Conservation (phyloP, 2,888 invertebrate species). For the Hoplodrina ambigua region DNA sequence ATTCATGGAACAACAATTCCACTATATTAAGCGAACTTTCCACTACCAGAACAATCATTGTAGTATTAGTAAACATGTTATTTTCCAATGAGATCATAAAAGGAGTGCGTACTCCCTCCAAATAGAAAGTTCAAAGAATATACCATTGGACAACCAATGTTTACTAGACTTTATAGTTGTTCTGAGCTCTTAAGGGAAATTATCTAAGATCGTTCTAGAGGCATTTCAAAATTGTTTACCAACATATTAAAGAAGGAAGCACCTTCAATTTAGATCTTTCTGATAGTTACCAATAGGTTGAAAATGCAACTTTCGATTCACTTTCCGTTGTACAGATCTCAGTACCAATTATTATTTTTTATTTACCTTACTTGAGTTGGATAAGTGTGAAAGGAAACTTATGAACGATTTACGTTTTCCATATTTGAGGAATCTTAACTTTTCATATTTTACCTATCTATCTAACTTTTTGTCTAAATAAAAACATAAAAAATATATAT, state of each 20-base stretch:
- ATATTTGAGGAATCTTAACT: not conserved
- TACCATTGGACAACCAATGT: constrained; percentile 6
- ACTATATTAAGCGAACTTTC: not conserved
- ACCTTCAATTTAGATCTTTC: not conserved
- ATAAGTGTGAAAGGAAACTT: not conserved
- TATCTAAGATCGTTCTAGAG: not conserved
- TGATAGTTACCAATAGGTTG: not conserved
- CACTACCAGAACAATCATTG: not conserved
- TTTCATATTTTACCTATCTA: not conserved
- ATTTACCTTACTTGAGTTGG: not conserved
- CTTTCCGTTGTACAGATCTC: constrained; percentile 3
- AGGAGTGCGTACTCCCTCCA: not conserved
- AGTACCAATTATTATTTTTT: constrained; percentile 1
- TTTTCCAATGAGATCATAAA: not conserved
- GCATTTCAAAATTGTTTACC: not conserved
- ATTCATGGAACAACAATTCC: not conserved
- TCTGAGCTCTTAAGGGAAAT: not conserved
- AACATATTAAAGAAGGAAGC: too few relatives aligned
- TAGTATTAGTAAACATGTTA: constrained; percentile 1
- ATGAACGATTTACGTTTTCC: constrained; percentile 16
- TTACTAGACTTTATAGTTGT: constrained; percentile 13
- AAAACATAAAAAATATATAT: not conserved
- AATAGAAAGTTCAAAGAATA: not conserved
- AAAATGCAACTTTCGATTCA: not conserved
- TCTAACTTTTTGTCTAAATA: not conserved